Base-by-base conservation (phyloP, 2,888 invertebrate genomes). In the Netelia virgata region DNA sequence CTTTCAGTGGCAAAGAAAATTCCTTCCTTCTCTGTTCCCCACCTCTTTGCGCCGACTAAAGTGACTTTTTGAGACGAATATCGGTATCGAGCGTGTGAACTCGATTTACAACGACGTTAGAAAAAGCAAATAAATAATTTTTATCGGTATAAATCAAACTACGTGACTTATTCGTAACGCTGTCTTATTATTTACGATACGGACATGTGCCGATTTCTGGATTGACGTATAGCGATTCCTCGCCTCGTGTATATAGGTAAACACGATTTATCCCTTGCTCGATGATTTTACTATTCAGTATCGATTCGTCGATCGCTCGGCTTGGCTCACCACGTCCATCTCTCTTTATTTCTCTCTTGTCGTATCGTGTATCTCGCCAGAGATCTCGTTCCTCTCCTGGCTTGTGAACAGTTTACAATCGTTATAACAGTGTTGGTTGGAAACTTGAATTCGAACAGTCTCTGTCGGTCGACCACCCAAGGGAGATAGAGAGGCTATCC, bases 231-330 rank as follows among this genome's bases (percentile, higher is more conserved):
- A 57, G 1, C 61, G 1, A 61, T 64, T 41, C 64, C 64, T 36
- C 64, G 6, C 41, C 64, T 43, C 57, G 28, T 63, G 28, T 73
- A 55, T 47, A 20, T 43, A 53, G 20, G 57, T 64, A 72, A n/a
- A 75, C 50, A 66, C 59, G 47, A 79, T 79, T 82, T 85, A 85
- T 82, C 79, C 82, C 85, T 79, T 85, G 78, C 73, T 72, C 63
- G 53, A 79, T 76, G 41, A 73, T 70, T 75, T 53, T 70, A 57
- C 10, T 72, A 69, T 81, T 74, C 76, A 82, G 79, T 82, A 63
- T 64, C 74, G 74, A 72, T 59, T 76, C 70, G 78, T 78, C 74
- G 59, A 78, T 82, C 84, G 78, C 64, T 59, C 20, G 11, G 66
- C 61, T 68, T 36, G 16, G 72, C 61, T 68, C 66, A 47, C 59